Evolutionary conservation across 1,140 invertebrate genomes (phyloP).

Genomic region (Tetramorium alpestre): DNA sequence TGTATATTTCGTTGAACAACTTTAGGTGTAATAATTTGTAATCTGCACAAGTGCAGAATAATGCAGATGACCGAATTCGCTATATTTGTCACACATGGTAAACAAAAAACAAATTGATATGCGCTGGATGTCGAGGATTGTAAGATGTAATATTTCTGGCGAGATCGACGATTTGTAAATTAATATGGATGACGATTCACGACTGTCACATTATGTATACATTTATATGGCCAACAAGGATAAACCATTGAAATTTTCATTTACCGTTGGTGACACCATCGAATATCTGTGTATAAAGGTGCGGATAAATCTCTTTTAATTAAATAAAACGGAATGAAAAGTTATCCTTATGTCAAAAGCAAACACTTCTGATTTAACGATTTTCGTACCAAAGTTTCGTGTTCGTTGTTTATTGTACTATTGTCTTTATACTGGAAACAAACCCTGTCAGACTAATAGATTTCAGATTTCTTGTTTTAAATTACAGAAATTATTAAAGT

Average conservation of each 20-base stretch:
- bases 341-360: background rate
- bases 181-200: conserved; percentile 15
- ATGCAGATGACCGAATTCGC: background rate
- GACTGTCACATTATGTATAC: background rate
- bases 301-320: background rate
- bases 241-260: conserved; percentile 1
- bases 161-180: background rate
- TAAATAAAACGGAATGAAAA: background rate
- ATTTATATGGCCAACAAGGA: conserved; percentile 30
- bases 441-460: too few species aligned
- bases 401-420: background rate
- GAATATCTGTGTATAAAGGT: conserved; percentile 19
- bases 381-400: background rate
- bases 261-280: conserved; percentile 9
- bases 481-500: too few species aligned
- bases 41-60: background rate
- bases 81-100: conserved; percentile 1
- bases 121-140: background rate
- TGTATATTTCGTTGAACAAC: background rate
- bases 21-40: background rate
- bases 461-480: too few species aligned
- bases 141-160: background rate
- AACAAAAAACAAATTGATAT: conserved; percentile 15
- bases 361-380: background rate
- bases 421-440: background rate